Evolutionary conservation across 2,888 invertebrate genomes (phyloP).

Genomic region (Eilema caniola): DNA sequence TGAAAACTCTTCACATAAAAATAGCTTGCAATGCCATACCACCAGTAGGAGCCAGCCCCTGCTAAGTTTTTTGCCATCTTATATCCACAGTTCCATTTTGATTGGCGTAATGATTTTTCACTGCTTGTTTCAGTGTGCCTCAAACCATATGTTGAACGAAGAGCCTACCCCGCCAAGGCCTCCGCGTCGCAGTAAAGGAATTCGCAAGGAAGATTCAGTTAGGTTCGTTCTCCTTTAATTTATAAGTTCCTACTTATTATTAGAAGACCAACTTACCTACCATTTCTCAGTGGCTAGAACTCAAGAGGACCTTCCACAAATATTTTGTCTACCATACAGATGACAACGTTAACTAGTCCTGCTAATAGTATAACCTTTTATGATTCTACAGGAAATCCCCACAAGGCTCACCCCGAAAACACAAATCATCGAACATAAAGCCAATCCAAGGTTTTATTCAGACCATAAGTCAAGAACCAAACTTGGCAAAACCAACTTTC

Average conservation of each 20-base stretch:
- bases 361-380: background rate
- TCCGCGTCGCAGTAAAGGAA: slow-evolving; percentile 10
- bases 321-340: no score
- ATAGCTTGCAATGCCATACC: no score
- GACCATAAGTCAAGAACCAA: slow-evolving; percentile 4
- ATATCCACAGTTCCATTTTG: no score
- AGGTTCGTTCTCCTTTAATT: background rate
- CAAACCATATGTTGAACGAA: slow-evolving; percentile 59
- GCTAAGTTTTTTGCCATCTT: background rate
- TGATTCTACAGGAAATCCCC: slow-evolving; percentile 29
- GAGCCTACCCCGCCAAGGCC: slow-evolving; percentile 48
- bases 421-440: background rate
- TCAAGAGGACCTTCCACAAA: no score
- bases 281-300: background rate
- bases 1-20: no score
- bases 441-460: slow-evolving; percentile 20
- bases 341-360: background rate
- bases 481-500: slow-evolving; percentile 9
- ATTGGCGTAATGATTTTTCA: background rate
- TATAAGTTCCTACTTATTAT: no score
- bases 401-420: slow-evolving; percentile 27
- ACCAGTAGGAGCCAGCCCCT: no score
- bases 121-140: slow-evolving; percentile 51
- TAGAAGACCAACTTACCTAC: background rate
- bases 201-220: background rate